phyloP scores from a whole-genome alignment of 2,888 invertebrate species.

The Stegana nigrithorax region DNA sequence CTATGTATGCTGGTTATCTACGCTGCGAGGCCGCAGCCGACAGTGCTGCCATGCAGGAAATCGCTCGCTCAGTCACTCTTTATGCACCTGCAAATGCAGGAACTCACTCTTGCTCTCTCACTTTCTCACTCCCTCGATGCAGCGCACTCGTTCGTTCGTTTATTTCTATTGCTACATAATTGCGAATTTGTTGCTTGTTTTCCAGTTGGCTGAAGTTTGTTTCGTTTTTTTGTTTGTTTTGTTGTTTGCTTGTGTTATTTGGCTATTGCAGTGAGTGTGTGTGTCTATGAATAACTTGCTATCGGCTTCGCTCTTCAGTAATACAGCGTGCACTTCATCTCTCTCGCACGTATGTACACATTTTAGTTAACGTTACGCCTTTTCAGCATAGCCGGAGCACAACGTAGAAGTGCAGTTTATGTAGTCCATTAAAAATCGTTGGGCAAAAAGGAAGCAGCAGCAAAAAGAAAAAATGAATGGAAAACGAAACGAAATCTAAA shows the following conservation, averaged over 20 bases:
- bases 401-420: slow-evolving; percentile 16
- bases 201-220: slow-evolving; percentile 62
- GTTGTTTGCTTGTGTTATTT: slow-evolving; percentile 14
- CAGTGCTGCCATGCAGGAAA: no score
- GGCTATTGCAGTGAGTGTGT: no score
- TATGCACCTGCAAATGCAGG: not conserved
- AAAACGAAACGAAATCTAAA: not conserved
- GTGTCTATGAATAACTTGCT: no score
- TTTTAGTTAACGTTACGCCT: not conserved
- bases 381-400: no score
- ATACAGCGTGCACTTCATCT: not conserved
- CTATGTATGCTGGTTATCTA: not conserved
- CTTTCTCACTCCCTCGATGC: slow-evolving; percentile 7
- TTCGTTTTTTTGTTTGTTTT: slow-evolving; percentile 22
- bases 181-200: slow-evolving; percentile 65
- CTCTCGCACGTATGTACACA: not conserved
- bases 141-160: slow-evolving; percentile 24
- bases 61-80: slow-evolving; percentile 13
- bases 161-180: slow-evolving; percentile 43
- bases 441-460: slow-evolving; percentile 5
- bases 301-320: not conserved
- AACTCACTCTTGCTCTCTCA: no score
- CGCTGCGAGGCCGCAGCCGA: no score
- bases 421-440: slow-evolving; percentile 14
- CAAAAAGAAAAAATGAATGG: not conserved